These are phyloP conservation scores for Eustalomyia histrio DNA, from an alignment of 2,888 invertebrate species.

Conservation along the genomic window DNA sequence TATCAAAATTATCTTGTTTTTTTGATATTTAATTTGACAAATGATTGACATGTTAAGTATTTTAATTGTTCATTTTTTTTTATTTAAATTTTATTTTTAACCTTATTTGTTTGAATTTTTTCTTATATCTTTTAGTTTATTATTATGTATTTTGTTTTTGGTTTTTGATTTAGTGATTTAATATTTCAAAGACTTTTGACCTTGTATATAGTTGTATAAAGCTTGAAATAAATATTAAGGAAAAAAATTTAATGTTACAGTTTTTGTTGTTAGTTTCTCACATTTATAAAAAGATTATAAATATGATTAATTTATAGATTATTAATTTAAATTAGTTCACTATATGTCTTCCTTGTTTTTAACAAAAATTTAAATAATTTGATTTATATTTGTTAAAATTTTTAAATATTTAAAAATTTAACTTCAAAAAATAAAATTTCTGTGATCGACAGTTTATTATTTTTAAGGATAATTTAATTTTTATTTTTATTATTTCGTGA, in stretches of 20 bases:
- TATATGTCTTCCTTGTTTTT: slow-evolving; percentile 40
- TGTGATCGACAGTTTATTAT: too few relatives aligned
- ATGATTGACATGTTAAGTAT: slow-evolving; percentile 63
- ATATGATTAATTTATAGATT: slow-evolving; percentile 35
- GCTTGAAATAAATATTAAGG: slow-evolving; percentile 44
- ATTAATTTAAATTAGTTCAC: slow-evolving; percentile 42
- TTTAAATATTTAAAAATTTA: background rate
- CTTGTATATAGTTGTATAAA: slow-evolving; percentile 44
- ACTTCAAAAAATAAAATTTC: too few relatives aligned
- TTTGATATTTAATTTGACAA: slow-evolving; percentile 47
- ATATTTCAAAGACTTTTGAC: slow-evolving; percentile 48
- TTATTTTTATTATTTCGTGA: too few relatives aligned
- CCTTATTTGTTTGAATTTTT: slow-evolving; percentile 11
- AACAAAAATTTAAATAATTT: background rate
- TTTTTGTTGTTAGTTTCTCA: slow-evolving; percentile 38
- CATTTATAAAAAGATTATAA: slow-evolving; percentile 38
- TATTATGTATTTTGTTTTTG: slow-evolving; percentile 32
- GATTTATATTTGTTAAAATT: background rate
- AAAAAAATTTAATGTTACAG: slow-evolving; percentile 28
- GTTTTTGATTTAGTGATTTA: slow-evolving; percentile 30
- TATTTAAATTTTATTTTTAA: slow-evolving; percentile 28
- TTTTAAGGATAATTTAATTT: too few relatives aligned
- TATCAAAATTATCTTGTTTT: slow-evolving; percentile 12
- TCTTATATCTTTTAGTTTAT: slow-evolving; percentile 10
- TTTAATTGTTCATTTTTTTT: slow-evolving; percentile 55